These are phyloP conservation scores for Lanius ludovicianus DNA, from an alignment of 2,113 vertebrate genomes.

Conservation along the genomic window DNA sequence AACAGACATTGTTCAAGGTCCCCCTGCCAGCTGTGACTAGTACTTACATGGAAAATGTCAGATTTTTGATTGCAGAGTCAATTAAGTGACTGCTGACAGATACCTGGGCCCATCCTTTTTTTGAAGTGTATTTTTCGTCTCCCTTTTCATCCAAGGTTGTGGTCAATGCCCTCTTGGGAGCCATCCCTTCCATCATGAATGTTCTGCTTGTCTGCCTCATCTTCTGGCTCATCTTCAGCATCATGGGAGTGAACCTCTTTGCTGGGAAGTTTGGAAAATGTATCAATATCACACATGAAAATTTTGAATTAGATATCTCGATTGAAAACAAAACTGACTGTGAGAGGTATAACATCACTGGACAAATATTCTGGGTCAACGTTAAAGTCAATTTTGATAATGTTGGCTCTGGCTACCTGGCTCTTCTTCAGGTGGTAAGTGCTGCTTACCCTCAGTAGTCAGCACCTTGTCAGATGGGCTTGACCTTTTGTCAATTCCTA, in stretches of 20 bases:
- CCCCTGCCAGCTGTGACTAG: background rate
- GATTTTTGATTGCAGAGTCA: background rate
- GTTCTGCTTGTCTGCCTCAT: slow-evolving; percentile 92
- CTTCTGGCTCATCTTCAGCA: slow-evolving; percentile 96
- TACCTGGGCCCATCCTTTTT: background rate
- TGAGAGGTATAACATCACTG: slow-evolving; percentile 72
- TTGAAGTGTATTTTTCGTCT: background rate
- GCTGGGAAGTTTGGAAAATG: slow-evolving; percentile 92
- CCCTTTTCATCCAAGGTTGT: slow-evolving; percentile 81
- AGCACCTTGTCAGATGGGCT: background rate
- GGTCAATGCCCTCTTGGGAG: slow-evolving; percentile 92
- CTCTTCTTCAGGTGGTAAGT: slow-evolving; percentile 96
- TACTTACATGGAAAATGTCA: background rate
- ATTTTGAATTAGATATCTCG: background rate
- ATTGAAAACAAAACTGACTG: slow-evolving; percentile 82
- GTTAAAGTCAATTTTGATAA: slow-evolving; percentile 97
- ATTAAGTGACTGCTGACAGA: background rate
- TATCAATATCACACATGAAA: slow-evolving; percentile 77
- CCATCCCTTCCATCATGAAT: slow-evolving; percentile 96
- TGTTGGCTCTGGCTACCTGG: slow-evolving; percentile 92
- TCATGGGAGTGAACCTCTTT: slow-evolving; percentile 91
- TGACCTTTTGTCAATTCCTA: background rate
- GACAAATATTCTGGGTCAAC: slow-evolving; percentile 88
- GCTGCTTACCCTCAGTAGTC: background rate
- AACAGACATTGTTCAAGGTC: background rate